phyloP scores from a whole-genome alignment of 2,888 invertebrate species.

The Dynastes hyllus region DNA sequence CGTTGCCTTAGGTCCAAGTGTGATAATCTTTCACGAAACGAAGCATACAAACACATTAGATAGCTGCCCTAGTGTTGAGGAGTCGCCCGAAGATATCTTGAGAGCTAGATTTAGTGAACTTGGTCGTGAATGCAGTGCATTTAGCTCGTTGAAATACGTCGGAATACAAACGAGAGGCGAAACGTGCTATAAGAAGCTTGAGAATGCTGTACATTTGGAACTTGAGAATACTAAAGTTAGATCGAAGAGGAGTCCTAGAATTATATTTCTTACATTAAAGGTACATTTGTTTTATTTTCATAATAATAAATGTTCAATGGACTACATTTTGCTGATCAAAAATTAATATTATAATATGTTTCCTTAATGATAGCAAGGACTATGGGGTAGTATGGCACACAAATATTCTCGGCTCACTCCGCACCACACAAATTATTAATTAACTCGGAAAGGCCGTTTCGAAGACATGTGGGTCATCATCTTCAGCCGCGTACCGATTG shows the following conservation, averaged over 20 bases:
- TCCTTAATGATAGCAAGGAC: too few relatives aligned
- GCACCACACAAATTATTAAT: too few relatives aligned
- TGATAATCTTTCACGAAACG: slow-evolving; percentile 88
- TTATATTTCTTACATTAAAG: slow-evolving; percentile 81
- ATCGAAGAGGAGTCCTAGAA: slow-evolving; percentile 78
- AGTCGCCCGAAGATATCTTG: slow-evolving; percentile 78
- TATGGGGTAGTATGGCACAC: too few relatives aligned
- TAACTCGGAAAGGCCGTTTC: too few relatives aligned
- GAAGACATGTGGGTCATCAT: too few relatives aligned
- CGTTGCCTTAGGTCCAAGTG: slow-evolving; percentile 80
- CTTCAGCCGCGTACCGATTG: too few relatives aligned
- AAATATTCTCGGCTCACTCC: too few relatives aligned
- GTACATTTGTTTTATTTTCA: slow-evolving; percentile 65
- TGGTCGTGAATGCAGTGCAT: slow-evolving; percentile 80
- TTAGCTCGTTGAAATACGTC: slow-evolving; percentile 81
- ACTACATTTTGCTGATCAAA: too few relatives aligned
- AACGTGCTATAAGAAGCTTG: slow-evolving; percentile 78
- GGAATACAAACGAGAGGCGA: slow-evolving; percentile 74
- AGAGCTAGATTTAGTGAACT: slow-evolving; percentile 77
- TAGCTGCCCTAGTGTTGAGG: slow-evolving; percentile 73
- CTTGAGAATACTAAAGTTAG: slow-evolving; percentile 82
- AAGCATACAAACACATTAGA: slow-evolving; percentile 79
- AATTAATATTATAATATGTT: too few relatives aligned
- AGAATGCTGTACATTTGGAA: slow-evolving; percentile 75
- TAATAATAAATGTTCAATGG: background rate